A percentile compares a stretch with the other conserved stretches of the same genome.
phyloP scores from a whole-genome alignment of 1,140 invertebrate species.

The Drosophila suzukii region DNA sequence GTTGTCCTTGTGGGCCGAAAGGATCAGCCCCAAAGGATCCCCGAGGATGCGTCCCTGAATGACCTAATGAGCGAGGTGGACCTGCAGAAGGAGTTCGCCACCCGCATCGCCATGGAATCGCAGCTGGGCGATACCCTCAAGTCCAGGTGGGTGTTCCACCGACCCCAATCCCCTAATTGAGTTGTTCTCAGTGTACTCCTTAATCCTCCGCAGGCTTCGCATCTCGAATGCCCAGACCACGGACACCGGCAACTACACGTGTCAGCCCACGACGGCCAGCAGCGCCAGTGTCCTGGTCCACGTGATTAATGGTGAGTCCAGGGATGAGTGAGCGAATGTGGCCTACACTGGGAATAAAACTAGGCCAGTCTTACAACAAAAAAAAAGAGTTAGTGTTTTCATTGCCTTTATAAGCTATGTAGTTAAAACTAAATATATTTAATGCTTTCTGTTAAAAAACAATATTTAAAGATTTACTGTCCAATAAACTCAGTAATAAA shows the following conservation, averaged over 20 bases:
- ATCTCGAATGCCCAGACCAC: constrained; percentile 87
- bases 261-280: constrained; percentile 91
- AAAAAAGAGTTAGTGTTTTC: not conserved
- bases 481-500: too few relatives aligned
- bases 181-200: constrained; percentile 11
- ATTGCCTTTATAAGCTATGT: too few relatives aligned
- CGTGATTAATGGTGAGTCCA: constrained; percentile 92
- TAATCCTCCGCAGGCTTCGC: constrained; percentile 56
- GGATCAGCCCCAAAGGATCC: not conserved
- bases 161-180: constrained; percentile 23
- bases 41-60: constrained; percentile 36
- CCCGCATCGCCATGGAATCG: constrained; percentile 80
- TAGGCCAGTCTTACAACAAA: too few relatives aligned
- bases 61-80: constrained; percentile 63
- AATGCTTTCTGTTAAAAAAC: too few relatives aligned
- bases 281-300: constrained; percentile 93
- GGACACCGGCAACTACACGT: constrained; percentile 95
- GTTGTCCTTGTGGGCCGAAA: not conserved
- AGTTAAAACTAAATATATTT: too few relatives aligned
- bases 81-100: constrained; percentile 68
- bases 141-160: constrained; percentile 59
- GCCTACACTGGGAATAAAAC: constrained; percentile 4
- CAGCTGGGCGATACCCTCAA: constrained; percentile 78
- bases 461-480: too few relatives aligned
- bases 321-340: constrained; percentile 14